phyloP scores from a whole-genome alignment of 2,888 invertebrate genomes.

The Busseola fusca region DNA sequence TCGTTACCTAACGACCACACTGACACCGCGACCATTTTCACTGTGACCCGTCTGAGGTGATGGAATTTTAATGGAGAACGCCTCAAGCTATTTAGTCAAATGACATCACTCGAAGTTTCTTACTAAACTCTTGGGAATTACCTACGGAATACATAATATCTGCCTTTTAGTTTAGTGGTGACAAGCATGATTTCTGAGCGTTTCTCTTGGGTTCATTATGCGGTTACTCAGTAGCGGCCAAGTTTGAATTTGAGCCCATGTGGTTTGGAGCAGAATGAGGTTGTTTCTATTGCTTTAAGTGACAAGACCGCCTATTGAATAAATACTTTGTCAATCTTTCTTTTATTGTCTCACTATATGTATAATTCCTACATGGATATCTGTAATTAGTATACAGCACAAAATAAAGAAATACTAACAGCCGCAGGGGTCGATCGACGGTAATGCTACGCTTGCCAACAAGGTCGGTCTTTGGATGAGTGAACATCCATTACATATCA shows the following conservation, averaged over 20 bases:
- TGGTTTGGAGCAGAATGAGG: too few species aligned
- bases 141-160: constrained; percentile 30
- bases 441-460: neutral
- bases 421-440: neutral
- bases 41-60: constrained; percentile 37
- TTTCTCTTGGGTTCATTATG: neutral
- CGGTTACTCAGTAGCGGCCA: too few species aligned
- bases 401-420: neutral
- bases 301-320: neutral
- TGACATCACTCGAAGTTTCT: constrained; percentile 42
- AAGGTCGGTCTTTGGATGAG: neutral
- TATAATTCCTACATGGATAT: neutral
- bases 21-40: constrained; percentile 34
- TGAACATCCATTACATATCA: neutral
- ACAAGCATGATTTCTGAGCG: neutral
- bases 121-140: constrained; percentile 40
- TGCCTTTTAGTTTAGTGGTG: neutral
- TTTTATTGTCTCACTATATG: neutral
- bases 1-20: constrained; percentile 24
- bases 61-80: constrained; percentile 57
- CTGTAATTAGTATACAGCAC: neutral
- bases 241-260: too few species aligned
- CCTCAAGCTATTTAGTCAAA: constrained; percentile 55
- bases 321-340: too few species aligned
- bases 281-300: neutral